These are phyloP conservation scores for Lasiommata megera DNA, from an alignment of 2,888 invertebrate genomes.

Conservation along the genomic window DNA sequence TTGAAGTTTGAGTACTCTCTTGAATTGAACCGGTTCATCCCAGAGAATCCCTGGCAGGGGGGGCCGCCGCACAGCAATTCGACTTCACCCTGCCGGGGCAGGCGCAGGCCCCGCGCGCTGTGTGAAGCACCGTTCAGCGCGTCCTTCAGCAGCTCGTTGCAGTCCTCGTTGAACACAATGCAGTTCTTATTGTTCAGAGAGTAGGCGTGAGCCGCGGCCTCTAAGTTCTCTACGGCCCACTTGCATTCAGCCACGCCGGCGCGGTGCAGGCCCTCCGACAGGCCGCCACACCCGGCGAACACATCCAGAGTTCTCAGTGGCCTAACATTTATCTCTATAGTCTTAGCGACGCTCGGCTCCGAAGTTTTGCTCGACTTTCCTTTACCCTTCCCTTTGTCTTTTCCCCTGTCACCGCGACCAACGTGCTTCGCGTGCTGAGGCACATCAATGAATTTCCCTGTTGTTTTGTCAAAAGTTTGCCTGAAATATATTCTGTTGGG, in stretches of 20 bases:
- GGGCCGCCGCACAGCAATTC: conserved; percentile 93
- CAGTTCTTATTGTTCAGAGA: conserved; percentile 87
- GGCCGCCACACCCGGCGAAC: conserved; percentile 93
- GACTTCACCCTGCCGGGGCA: conserved; percentile 90
- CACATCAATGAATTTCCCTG: conserved; percentile 82
- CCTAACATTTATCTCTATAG: conserved; percentile 54
- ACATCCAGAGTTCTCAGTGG: conserved; percentile 88
- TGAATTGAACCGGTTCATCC: conserved; percentile 93
- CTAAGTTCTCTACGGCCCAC: conserved; percentile 92
- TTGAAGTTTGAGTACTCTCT: conserved; percentile 92
- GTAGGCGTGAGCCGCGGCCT: conserved; percentile 90
- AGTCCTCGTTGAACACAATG: conserved; percentile 91
- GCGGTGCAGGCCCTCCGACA: conserved; percentile 87
- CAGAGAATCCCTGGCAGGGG: conserved; percentile 94
- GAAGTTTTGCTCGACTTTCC: conserved; percentile 77
- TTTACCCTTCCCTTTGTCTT: conserved; percentile 86
- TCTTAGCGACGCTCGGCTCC: conserved; percentile 39
- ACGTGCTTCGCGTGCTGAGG: conserved; percentile 81
- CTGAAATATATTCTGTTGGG: conserved; percentile 88
- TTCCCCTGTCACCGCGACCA: conserved; percentile 82
- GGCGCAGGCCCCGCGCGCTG: conserved; percentile 71
- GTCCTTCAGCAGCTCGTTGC: conserved; percentile 85
- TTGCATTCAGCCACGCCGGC: conserved; percentile 85
- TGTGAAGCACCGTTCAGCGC: conserved; percentile 84
- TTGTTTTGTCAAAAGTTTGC: conserved; percentile 82